Base-by-base conservation (phyloP, 2,797 vertebrate genomes). In the Platyrinchus mystaceus region DNA sequence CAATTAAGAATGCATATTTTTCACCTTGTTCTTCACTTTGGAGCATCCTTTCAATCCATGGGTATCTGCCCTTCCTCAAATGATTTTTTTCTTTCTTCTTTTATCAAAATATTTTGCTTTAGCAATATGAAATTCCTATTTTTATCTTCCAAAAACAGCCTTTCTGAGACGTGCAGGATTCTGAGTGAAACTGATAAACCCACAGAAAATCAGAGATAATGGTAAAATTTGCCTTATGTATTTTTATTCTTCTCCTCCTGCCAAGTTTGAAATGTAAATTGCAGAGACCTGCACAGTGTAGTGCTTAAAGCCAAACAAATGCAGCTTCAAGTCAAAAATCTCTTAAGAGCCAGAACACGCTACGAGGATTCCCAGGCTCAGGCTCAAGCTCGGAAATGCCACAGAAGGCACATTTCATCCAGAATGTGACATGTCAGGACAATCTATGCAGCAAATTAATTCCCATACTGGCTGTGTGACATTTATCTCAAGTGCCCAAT, bases 231-330 rank as follows among this genome's bases (percentile, higher is more conserved):
- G 14, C 58, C 47, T 66, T 34, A 41, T 37, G 62, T 30, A 8
- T 83, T 79, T 96, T 86, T 30, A 53, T 78, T 93, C 69, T 43
- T 49, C 74, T 93, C 39, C 80, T 12, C 56, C 78, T 89, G 74
- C 88, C 87, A 83, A 49, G 66, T 71, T 70, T 85, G 83, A 83
- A 95, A 95, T 90, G 87, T 93, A 92, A 94, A 97, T 94, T 59
- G 56, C 22, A 75, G 84, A 83, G 96, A 83, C 75, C 81, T 87
- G 94, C 76, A 76, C 23, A 46, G 37, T 70, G 89, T 8, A 15
- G 87, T 23, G 27, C 96, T 97, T 73, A 46, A 63, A 97, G 93
- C 94, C 78, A 94, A 95, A 94, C 53, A 62, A 78, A 28, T 23
- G 55, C 52, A 47, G 69, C 75, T 95, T 92, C 77, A 18, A 94